phyloP scores from a whole-genome alignment of 1,140 invertebrate species.

The Zaprionus ghesquierei region DNA sequence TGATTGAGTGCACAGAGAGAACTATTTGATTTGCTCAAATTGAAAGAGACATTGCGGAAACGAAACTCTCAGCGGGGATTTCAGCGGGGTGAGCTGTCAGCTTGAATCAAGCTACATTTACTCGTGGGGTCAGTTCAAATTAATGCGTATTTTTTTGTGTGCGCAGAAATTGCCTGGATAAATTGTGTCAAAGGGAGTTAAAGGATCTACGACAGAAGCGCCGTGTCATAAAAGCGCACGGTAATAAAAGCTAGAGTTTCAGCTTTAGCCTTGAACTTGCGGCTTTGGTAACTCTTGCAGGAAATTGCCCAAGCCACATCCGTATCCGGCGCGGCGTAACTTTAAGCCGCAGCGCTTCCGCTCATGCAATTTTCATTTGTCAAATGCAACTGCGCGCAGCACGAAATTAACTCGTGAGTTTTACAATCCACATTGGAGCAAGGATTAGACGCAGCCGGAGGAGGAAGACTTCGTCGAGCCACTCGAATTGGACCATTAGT shows the following conservation, averaged over 20 bases:
- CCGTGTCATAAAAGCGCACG: conserved; percentile 19
- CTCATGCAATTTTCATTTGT: conserved; percentile 80
- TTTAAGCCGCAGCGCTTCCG: conserved; percentile 77
- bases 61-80: not conserved
- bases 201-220: not conserved
- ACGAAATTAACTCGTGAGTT: conserved; percentile 73
- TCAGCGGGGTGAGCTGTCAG: conserved; percentile 1
- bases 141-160: conserved; percentile 22
- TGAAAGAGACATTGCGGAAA: conserved; percentile 18
- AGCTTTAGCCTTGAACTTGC: conserved; percentile 55
- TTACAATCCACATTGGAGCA: conserved; percentile 62
- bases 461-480: conserved; percentile 54
- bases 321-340: conserved; percentile 60
- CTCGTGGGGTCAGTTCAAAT: conserved; percentile 2
- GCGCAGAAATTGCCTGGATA: conserved; percentile 26
- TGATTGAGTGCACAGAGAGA: conserved; percentile 19
- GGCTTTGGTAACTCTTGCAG: conserved; percentile 40
- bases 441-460: conserved; percentile 41
- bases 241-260: conserved; percentile 35
- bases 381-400: conserved; percentile 55
- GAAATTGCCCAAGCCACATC: conserved; percentile 41
- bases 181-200: conserved; percentile 44
- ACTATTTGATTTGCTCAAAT: conserved; percentile 30
- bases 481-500: conserved; percentile 82
- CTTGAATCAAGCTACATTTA: not conserved